Base-by-base conservation (phyloP, 2,113 vertebrate species). In the Triplophysa dalaica region DNA sequence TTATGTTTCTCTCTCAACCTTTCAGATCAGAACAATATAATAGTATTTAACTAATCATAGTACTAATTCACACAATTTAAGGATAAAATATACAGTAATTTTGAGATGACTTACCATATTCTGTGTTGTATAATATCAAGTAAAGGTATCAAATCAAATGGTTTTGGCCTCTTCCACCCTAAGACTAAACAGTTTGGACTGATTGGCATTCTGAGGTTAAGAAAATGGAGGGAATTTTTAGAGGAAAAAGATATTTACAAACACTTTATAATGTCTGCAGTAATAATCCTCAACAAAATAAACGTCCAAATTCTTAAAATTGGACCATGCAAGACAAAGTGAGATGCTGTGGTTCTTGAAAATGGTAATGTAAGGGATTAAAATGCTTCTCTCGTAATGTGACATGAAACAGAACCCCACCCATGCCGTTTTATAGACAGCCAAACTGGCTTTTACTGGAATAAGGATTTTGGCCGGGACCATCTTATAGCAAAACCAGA, bases 341-440 rank as follows among this genome's bases (percentile, higher is more conserved):
- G 52, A 54, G 16, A 17, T 54, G 3, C 16, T 17, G 54, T 48
- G 29, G 22, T 48, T 45, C 43, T 17, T 19, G 9, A 58, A 24
- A 58, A 66, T 4, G 0, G n/a, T 58, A 14, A 63, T 4, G 11
- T 75, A 41, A 50, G 16, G 38, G 22, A 26, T 75, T 67, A 48
- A 60, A 80, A 19, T 73, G 69, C 50, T 77, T 77, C 66, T 75
- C 67, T 72, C 16, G 61, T 73, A 26, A 81, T 84, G 38, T 78
- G 67, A 83, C 67, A 58, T 21, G 43, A 64, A 9, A 21, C 62
- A 45, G 68, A 41, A 81, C 72, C 52, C 69, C 78, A 73, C 62
- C 54, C 43, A 81, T 62, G 70, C 60, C 54, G 60, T 74, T 80
- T 77, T 77, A 77, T 77, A 77, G 70, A 73, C n/a, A 77, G 68